Evolutionary conservation across 2,888 invertebrate genomes (phyloP).

Genomic region (Drosophila neotestacea): DNA sequence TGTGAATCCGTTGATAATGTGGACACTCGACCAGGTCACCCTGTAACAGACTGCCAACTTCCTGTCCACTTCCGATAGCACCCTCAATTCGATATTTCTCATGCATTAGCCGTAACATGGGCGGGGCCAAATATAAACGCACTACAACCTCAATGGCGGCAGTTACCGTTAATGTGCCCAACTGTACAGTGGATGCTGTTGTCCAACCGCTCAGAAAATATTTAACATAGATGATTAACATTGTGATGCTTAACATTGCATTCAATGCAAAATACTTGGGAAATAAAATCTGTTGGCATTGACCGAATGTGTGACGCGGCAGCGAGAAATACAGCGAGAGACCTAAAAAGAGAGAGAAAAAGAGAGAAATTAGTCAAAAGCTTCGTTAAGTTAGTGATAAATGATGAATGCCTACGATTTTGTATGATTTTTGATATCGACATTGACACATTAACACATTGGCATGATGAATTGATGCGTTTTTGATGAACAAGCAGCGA

Average conservation of each 20-base stretch:
- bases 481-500: background rate
- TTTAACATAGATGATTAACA: conserved; percentile 88
- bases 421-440: conserved; percentile 1
- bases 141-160: conserved; percentile 90
- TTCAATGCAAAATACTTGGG: conserved; percentile 94
- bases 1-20: conserved; percentile 91
- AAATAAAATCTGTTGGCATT: conserved; percentile 94
- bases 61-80: conserved; percentile 91
- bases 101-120: conserved; percentile 90
- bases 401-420: conserved; percentile 50
- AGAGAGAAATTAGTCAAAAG: conserved; percentile 13
- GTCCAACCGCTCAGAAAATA: conserved; percentile 86
- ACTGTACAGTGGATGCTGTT: conserved; percentile 86
- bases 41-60: conserved; percentile 90
- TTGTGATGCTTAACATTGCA: conserved; percentile 90
- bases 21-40: conserved; percentile 91
- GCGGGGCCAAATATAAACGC: conserved; percentile 91
- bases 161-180: conserved; percentile 82
- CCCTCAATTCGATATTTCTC: conserved; percentile 91
- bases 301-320: conserved; percentile 94
- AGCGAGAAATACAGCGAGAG: conserved; percentile 93
- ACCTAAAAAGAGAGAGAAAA: conserved; percentile 86
- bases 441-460: conserved; percentile 6
- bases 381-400: background rate
- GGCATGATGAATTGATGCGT: conserved; percentile 3